Evolutionary conservation across 1,140 invertebrate genomes (phyloP), one percentile per base, ranked within the genome.

Genomic region (Adoxophyes honmai): DNA sequence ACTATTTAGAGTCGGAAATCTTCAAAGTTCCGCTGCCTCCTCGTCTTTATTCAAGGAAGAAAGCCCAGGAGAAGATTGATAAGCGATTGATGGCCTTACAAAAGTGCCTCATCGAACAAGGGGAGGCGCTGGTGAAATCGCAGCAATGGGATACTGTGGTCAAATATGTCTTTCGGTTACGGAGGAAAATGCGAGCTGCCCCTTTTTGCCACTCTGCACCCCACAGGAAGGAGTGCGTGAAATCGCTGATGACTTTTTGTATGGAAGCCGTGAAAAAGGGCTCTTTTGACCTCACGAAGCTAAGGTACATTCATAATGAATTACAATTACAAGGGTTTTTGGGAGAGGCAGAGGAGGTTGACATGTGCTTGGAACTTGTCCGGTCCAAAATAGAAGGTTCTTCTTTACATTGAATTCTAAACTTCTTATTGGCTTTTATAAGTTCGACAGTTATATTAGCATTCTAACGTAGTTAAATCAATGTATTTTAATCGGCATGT

Each of bases 131-230:
- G 14, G 81, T 93, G 7, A 92, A 94, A 21, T 93, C 93, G 33
- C 92, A 94, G 54, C 92, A 95, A 55, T 96, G 94, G 94, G 91
- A 90, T 54, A 90, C 93, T 8, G 90, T 94, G 1, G 75, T 95
- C 48, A 91, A 95, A 35, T 95, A 95, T 74, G 90, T 92, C 0
- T 86, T 93, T 21, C 84, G 94, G 55, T 93, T 94, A 11, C 96
- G 94, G 94, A 89, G 88, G 34, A 92, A 94, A 61, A 93, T 93
- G 0, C 90, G 90, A 57, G 92, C 93, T 13, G 92, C 94, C 16
- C 94, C 94, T 0, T 80, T 94, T 13, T 95, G 94, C 93, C 92
- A 95, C 62, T 93, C 92, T 77, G 91, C 92, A 39, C 89, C 91
- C 0, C 92, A 93, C 58, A 90, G 93, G 11, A 89, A 91, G 57